Evolutionary conservation across 2,888 invertebrate genomes (phyloP).

Genomic region (Busseola fusca): DNA sequence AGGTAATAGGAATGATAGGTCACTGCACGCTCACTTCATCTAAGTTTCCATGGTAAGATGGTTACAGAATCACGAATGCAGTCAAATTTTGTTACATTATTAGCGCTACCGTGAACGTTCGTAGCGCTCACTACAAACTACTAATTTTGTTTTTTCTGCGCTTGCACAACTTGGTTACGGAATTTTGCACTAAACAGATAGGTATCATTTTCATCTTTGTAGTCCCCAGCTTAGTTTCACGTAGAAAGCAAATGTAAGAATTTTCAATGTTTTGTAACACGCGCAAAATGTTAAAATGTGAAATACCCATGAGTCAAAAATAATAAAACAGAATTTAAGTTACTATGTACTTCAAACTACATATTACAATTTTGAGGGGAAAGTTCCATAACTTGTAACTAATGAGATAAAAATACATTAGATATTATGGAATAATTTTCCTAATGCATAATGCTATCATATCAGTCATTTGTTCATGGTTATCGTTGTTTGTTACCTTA

Average conservation of each 20-base stretch:
- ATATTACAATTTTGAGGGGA: constrained; percentile 16
- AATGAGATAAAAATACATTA: constrained; percentile 20
- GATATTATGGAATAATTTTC: constrained; percentile 56
- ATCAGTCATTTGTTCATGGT: constrained; percentile 40
- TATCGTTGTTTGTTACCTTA: constrained; percentile 65
- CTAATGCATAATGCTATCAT: constrained; percentile 42
- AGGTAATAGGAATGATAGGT: too few relatives aligned
- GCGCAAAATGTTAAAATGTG: background rate
- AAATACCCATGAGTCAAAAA: too few relatives aligned
- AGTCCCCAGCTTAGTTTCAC: background rate
- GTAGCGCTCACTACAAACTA: background rate
- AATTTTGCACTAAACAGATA: background rate
- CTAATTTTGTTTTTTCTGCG: background rate
- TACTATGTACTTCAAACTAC: background rate
- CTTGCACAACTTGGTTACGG: background rate
- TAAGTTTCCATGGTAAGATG: too few relatives aligned
- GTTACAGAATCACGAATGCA: too few relatives aligned
- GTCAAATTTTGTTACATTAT: too few relatives aligned
- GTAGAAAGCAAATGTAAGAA: background rate
- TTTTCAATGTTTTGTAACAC: background rate
- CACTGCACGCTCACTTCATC: too few relatives aligned
- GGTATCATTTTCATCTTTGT: background rate
- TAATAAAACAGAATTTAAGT: background rate
- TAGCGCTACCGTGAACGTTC: background rate
- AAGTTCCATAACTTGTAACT: constrained; percentile 26